phyloP scores from a whole-genome alignment of 2,797 vertebrate genomes.

The Paratrypauchen microcephalus region DNA sequence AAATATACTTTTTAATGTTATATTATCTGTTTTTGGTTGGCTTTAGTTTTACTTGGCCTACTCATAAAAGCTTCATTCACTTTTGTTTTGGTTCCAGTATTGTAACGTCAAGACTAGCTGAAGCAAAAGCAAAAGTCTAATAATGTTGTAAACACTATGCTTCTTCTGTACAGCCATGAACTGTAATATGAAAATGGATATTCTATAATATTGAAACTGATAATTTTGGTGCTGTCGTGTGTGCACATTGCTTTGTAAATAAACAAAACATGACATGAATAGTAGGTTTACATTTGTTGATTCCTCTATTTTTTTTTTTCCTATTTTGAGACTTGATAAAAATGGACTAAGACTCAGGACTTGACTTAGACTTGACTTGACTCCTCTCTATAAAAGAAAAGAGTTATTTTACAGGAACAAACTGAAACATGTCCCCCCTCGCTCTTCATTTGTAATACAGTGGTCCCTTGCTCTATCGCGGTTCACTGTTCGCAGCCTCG shows the following conservation, averaged over 20 bases:
- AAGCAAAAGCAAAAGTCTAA: not conserved
- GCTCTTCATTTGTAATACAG: too few species aligned
- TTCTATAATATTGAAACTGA: not conserved
- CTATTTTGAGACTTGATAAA: too few species aligned
- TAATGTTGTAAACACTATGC: not conserved
- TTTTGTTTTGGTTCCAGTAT: not conserved
- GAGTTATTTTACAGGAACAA: too few species aligned
- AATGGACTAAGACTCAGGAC: too few species aligned
- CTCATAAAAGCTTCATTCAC: too few species aligned
- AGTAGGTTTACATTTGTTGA: not conserved
- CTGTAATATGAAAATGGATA: not conserved
- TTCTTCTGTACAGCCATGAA: not conserved
- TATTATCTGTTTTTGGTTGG: slow-evolving; percentile 4
- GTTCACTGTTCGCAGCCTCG: too few species aligned
- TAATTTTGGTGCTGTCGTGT: not conserved
- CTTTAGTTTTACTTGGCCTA: not conserved
- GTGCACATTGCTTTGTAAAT: not conserved
- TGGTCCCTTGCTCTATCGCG: too few species aligned
- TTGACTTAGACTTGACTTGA: too few species aligned
- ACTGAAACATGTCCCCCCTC: too few species aligned
- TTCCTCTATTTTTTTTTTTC: too few species aligned
- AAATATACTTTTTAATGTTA: slow-evolving; percentile 27
- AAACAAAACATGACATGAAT: not conserved
- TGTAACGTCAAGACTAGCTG: not conserved
- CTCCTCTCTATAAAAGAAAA: too few species aligned